Conservation (phyloP, 2,797 vertebrate species). For the Champsocephalus gunnari region DNA sequence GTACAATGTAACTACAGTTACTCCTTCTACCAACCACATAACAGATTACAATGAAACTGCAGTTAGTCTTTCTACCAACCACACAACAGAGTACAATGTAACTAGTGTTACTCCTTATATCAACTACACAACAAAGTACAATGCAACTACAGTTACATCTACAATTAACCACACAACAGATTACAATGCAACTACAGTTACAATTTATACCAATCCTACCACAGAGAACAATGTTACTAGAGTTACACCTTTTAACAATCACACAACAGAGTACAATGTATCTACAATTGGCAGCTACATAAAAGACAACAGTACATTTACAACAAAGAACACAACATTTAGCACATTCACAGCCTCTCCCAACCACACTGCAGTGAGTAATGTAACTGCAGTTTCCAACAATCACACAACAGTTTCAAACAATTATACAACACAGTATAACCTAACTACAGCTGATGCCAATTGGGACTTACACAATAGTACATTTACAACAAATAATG, state of each 20-base stretch:
- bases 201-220: neutral
- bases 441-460: constrained; percentile 1
- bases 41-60: neutral
- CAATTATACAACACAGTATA: neutral
- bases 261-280: no score
- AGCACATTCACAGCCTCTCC: neutral
- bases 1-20: no score
- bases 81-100: constrained; percentile 2
- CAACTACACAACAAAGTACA: constrained; percentile 1
- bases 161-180: constrained; percentile 3
- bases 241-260: neutral
- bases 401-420: constrained; percentile 2
- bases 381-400: neutral
- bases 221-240: constrained; percentile 1
- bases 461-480: neutral
- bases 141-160: neutral
- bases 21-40: no score
- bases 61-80: neutral
- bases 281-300: neutral
- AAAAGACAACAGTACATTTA: no score
- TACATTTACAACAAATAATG: constrained; percentile 7
- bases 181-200: constrained; percentile 3
- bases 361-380: neutral
- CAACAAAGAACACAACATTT: neutral
- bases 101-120: neutral